A percentile compares a stretch with the other conserved stretches of the same genome.
Conservation (phyloP, 2,888 invertebrate genomes). For the Lasioglossum vierecki region DNA sequence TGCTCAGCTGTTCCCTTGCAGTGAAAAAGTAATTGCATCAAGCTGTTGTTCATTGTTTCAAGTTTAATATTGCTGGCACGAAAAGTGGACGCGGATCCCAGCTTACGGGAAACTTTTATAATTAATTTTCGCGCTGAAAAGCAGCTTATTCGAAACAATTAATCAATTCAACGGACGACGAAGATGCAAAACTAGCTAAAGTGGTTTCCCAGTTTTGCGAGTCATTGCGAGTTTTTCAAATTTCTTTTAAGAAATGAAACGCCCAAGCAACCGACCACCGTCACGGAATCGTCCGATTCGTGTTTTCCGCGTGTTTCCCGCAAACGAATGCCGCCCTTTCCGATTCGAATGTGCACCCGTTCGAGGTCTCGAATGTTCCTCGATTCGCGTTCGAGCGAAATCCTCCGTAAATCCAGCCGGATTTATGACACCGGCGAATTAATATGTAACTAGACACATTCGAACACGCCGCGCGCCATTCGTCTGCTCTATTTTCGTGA, state of each 20-base stretch:
- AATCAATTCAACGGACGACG: not conserved
- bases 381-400: not conserved
- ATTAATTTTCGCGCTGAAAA: not conserved
- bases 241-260: not conserved
- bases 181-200: not conserved
- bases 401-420: not conserved
- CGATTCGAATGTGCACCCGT: not conserved
- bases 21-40: not conserved
- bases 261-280: not conserved
- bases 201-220: not conserved
- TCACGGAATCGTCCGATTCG: slow-evolving; percentile 28
- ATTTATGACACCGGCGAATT: slow-evolving; percentile 18
- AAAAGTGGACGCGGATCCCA: not conserved
- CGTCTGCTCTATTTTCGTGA: slow-evolving; percentile 80
- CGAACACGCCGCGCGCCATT: slow-evolving; percentile 44
- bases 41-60: not conserved
- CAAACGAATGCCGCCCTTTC: slow-evolving; percentile 9
- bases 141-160: not conserved
- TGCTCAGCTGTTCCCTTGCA: not conserved
- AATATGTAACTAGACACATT: slow-evolving; percentile 22
- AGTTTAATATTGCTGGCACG: not conserved
- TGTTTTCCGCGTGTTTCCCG: slow-evolving; percentile 1
- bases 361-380: not conserved
- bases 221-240: not conserved
- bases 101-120: not conserved